Evolutionary conservation across 2,797 vertebrate species (phyloP), one percentile per base, ranked within the genome.

Genomic region (Melanogrammus aeglefinus): DNA sequence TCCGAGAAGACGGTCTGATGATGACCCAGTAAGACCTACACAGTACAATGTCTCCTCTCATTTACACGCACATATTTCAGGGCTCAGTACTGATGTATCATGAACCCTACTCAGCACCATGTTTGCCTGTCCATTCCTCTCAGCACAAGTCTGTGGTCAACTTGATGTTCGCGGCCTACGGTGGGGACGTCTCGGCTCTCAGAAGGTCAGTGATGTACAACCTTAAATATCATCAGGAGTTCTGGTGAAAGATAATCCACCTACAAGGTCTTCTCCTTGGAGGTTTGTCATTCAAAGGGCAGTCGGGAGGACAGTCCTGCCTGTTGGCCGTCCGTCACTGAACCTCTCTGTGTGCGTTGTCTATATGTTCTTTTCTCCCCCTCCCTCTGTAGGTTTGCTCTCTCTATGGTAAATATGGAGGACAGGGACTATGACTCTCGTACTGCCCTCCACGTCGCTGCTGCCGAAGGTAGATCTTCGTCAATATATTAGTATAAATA

Each of bases 331-430:
- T 78, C 35, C n/a, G 33, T 78, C 76, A 69, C 47, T 77, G 80
- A 71, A 83, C 78, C 66, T 83, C 73, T 85, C 38, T 35, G 3
- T 70, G 33, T 38, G 24, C 16, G 3, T 70, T 21, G 2, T 51
- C 21, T 8, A 13, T 51, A 41, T 41, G 31, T 10, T 12, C 38
- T 77, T 14, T 74, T 76, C 31, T 33, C 27, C 77, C 24, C 24
- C 1, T 79, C 72, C 74, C 8, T 69, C 71, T 78, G 78, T 90
- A 99, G 98, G 80, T 97, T 97, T 90, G 96, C 97, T 66, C 91
- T 99, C 79, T 99, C 97, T 4, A 94, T 94, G 73, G 96, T 98
- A 92, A 95, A 98, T 89, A 98, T 99, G 98, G 97, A 98, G 57
- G 94, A 97, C 82, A 94, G 91, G 72, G 97, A 99, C 90, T 99